Evolutionary conservation across 2,888 invertebrate genomes (phyloP).

Genomic region (Fissipunctia ypsillon): DNA sequence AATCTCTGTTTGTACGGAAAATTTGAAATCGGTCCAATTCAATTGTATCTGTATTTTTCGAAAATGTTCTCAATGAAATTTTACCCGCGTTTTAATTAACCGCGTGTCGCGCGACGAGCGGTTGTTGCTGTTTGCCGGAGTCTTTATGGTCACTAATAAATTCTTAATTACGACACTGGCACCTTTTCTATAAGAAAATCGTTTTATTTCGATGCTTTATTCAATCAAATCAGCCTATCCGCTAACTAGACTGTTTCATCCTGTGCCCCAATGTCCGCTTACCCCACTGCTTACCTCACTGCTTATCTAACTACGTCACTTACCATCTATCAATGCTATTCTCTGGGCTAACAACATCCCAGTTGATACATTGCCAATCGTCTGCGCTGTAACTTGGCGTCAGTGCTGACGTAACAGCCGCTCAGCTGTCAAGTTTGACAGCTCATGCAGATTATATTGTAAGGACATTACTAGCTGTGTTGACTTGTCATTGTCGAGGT

Average conservation of each 20-base stretch:
- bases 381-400: constrained; percentile 30
- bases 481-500: constrained; percentile 23
- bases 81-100: too few relatives aligned
- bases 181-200: neutral
- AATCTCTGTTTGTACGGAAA: too few relatives aligned
- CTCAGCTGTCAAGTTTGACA: constrained; percentile 42
- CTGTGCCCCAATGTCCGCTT: neutral
- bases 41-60: too few relatives aligned
- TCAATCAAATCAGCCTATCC: neutral
- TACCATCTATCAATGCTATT: neutral
- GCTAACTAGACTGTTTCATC: too few relatives aligned
- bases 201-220: neutral
- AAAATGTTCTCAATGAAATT: too few relatives aligned
- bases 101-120: too few relatives aligned
- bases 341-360: constrained; percentile 3
- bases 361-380: constrained; percentile 15
- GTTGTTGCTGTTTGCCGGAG: too few relatives aligned
- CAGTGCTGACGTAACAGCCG: constrained; percentile 24
- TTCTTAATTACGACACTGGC: too few relatives aligned
- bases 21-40: too few relatives aligned
- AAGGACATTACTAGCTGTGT: neutral
- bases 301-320: neutral
- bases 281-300: neutral
- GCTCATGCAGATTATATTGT: constrained; percentile 31
- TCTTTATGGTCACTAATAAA: too few relatives aligned